Evolutionary conservation across 2,797 vertebrate species (phyloP), one percentile per base, ranked within the genome.

Genomic region (Mormyrus hasselquistii): DNA sequence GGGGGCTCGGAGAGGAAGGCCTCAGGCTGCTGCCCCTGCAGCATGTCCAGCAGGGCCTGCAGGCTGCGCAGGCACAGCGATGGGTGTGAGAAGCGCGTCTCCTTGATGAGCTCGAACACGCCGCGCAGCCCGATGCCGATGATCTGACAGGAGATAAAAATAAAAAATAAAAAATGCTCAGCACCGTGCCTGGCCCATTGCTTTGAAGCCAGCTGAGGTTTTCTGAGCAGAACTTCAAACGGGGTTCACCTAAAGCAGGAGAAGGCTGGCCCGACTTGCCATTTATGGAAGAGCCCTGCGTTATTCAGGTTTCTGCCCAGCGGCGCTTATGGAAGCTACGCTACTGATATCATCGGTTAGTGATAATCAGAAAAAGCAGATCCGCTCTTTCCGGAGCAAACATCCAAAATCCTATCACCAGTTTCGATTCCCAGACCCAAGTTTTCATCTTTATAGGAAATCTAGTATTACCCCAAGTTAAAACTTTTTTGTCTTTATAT

Each of bases 71-170:
- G 95, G 94, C 99, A 99, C 91, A 99, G 95, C 38, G 97, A 97
- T 50, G 98, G 98, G 93, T 99, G 99, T 88, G 98, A 99, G 96
- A 99, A 99, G 52, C 99, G 96, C 0, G 98, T 99, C 95, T 99
- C 99, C 93, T 99, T 99, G 91, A 99, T 99, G 93, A 99, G 94
- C 91, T 99, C 99, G 92, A 99, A 99, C 87, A 99, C 99, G 92
- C 99, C 99, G 93, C 99, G 99, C 83, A 99, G 96, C 90, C 99
- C 99, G 91, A 99, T 98, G 92, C 98, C 98, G 87, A 97, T 96
- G 91, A 97, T 97, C 96, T 97, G 90, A 84, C 90, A 53, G 92
- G 53, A 91, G 84, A 82, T 76, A 8, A n/a, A 62, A 9, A 34
- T 34, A 34, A 55, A n/a, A 8, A 57, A 16, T 53, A 22, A 16